These are phyloP conservation scores for Atrichornis clamosus DNA, from an alignment of 2,113 vertebrate genomes.

Conservation along the genomic window DNA sequence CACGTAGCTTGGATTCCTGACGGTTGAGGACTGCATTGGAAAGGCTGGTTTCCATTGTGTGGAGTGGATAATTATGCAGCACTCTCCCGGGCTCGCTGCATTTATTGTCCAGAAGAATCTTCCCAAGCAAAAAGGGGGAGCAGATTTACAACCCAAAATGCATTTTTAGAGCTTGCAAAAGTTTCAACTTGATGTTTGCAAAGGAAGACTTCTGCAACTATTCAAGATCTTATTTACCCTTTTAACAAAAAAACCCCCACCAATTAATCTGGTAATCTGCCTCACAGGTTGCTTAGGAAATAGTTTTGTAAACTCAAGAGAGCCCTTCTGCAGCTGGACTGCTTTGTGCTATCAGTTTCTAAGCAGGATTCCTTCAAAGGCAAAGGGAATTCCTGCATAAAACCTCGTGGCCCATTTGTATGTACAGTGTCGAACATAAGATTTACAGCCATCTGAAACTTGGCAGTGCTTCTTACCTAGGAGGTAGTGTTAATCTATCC, in stretches of 20 bases:
- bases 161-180: slow-evolving; percentile 13
- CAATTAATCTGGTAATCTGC: not conserved
- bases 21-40: not conserved
- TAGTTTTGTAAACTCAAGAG: slow-evolving; percentile 14
- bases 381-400: slow-evolving; percentile 8
- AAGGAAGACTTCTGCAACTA: not conserved
- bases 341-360: slow-evolving; percentile 32
- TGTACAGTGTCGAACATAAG: not conserved
- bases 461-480: not conserved
- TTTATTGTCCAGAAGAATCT: slow-evolving; percentile 62
- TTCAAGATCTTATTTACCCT: not conserved
- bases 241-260: not conserved
- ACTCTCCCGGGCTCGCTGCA: not conserved
- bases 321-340: not conserved
- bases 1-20: slow-evolving; percentile 32
- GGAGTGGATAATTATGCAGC: slow-evolving; percentile 54
- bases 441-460: not conserved
- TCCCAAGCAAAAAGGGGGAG: slow-evolving; percentile 25
- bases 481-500: not conserved
- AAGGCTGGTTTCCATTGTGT: slow-evolving; percentile 49
- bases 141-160: slow-evolving; percentile 5
- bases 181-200: not conserved
- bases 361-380: slow-evolving; percentile 16
- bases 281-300: not conserved
- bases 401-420: not conserved